phyloP scores from a whole-genome alignment of 2,888 invertebrate species.

The Rhagonycha lutea region DNA sequence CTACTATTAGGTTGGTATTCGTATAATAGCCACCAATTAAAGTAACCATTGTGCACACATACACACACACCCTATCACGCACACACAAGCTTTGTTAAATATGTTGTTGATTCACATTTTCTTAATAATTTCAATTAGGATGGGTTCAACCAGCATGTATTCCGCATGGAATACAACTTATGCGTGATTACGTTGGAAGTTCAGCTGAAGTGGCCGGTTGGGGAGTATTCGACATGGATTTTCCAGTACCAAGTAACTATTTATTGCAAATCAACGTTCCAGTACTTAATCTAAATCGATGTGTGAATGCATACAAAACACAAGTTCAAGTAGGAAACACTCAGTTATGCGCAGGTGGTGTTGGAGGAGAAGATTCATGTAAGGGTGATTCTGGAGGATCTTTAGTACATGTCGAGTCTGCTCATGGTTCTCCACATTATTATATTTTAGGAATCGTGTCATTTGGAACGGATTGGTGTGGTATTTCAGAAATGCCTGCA shows the following conservation, averaged over 20 bases:
- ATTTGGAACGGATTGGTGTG: constrained; percentile 62
- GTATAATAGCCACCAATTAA: too few species aligned
- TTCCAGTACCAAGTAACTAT: constrained; percentile 39
- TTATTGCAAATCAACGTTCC: constrained; percentile 49
- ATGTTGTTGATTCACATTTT: neutral
- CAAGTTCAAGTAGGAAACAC: neutral
- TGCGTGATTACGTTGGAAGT: constrained; percentile 50
- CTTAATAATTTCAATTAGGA: constrained; percentile 47
- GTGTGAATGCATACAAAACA: constrained; percentile 27
- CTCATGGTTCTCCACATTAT: constrained; percentile 58
- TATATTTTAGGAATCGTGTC: constrained; percentile 65
- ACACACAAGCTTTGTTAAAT: too few species aligned
- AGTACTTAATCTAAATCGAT: constrained; percentile 38
- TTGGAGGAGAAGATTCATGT: constrained; percentile 62
- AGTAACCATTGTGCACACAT: too few species aligned
- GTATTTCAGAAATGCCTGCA: constrained; percentile 59
- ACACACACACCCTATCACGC: too few species aligned
- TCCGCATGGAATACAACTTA: constrained; percentile 53
- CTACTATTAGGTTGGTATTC: too few species aligned
- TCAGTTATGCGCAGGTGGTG: constrained; percentile 55
- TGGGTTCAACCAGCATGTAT: constrained; percentile 66
- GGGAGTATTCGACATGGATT: constrained; percentile 46
- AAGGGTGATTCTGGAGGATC: constrained; percentile 69
- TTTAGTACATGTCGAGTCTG: constrained; percentile 54
- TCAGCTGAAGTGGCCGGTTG: constrained; percentile 61